phyloP scores from a whole-genome alignment of 2,797 vertebrate genomes.

The Arremon aurantiirostris region DNA sequence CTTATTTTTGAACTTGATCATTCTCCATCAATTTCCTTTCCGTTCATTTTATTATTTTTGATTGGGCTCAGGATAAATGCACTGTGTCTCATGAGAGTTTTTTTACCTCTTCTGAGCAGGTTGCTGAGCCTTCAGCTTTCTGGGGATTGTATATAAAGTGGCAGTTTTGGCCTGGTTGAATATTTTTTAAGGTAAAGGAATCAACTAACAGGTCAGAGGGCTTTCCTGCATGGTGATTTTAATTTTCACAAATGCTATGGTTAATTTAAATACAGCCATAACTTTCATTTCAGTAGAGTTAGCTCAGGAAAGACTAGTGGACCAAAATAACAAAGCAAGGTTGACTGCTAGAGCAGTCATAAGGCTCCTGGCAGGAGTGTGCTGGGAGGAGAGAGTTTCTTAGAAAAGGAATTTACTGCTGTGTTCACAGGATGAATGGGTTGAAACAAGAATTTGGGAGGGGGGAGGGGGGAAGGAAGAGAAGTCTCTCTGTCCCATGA shows the following conservation, averaged over 20 bases:
- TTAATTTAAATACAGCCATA: background rate
- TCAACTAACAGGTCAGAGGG: background rate
- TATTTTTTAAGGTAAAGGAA: background rate
- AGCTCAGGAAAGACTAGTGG: background rate
- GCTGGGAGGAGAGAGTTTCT: background rate
- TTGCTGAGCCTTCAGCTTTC: background rate
- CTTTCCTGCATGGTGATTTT: background rate
- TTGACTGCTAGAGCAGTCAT: background rate
- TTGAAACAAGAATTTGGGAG: background rate
- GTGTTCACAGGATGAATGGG: background rate
- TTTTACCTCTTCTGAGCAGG: background rate
- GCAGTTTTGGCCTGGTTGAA: background rate
- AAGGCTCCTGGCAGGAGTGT: background rate
- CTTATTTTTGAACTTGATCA: background rate
- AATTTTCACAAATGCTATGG: background rate
- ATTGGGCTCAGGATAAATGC: background rate
- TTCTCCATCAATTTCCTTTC: background rate
- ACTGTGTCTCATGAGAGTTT: background rate
- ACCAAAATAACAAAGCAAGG: background rate
- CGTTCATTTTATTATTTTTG: background rate
- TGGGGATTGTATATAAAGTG: background rate
- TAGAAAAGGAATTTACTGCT: background rate
- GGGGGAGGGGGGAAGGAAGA: background rate
- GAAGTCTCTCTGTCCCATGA: background rate
- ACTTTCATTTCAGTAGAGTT: background rate